These are phyloP conservation scores for Xiphias gladius DNA, from an alignment of 2,113 vertebrate species.

Conservation along the genomic window DNA sequence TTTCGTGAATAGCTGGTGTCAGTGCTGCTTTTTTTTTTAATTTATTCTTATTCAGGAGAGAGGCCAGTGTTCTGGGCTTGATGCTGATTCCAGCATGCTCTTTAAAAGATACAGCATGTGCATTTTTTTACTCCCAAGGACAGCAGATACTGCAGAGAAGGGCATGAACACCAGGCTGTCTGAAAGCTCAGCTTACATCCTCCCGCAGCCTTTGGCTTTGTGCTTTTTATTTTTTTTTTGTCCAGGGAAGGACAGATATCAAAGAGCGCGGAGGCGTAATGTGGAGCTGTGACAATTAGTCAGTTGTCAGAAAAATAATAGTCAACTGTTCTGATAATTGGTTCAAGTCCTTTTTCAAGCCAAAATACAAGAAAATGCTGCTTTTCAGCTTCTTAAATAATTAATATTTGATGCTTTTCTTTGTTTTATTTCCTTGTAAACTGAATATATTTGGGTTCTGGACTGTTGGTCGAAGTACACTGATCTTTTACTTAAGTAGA, in stretches of 20 bases:
- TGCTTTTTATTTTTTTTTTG: not conserved
- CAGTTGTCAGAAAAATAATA: no score
- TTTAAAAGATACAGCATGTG: constrained; percentile 31
- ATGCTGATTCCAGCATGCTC: constrained; percentile 13
- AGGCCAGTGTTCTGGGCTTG: not conserved
- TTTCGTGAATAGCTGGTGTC: constrained; percentile 21
- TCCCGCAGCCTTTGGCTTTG: not conserved
- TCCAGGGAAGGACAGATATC: not conserved
- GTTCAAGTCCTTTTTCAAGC: no score
- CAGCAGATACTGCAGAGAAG: constrained; percentile 11
- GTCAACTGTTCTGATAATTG: no score
- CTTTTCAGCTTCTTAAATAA: no score
- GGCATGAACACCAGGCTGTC: constrained; percentile 1
- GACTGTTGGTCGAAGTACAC: no score
- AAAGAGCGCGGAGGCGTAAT: not conserved
- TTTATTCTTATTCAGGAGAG: not conserved
- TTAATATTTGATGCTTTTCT: no score
- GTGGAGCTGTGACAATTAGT: not conserved
- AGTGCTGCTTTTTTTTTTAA: not conserved
- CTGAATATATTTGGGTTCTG: no score
- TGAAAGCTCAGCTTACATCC: constrained; percentile 11
- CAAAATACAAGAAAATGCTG: no score
- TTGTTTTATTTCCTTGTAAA: no score
- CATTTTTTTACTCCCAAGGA: not conserved
- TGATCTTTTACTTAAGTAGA: no score